Evolutionary conservation across 2,113 vertebrate genomes (phyloP), one percentile per base, ranked within the genome.

Genomic region (Baryphthengus martii): DNA sequence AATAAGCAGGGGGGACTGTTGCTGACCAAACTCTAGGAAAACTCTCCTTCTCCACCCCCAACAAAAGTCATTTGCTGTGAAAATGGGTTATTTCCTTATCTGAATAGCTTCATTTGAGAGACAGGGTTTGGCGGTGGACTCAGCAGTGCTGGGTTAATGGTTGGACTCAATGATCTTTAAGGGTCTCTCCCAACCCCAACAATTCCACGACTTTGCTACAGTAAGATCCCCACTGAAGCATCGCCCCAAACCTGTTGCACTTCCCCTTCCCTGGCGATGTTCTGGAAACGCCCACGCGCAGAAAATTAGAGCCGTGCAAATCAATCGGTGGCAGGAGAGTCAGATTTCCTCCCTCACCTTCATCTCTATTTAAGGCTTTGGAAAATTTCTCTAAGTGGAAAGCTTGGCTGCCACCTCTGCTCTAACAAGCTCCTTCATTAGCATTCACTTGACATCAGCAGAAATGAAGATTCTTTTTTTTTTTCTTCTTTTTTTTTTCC

Each of bases 251-350:
- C 15, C 28, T 29, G 45, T 7, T 5, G 24, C 47, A 9, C 25
- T 31, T 50, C 16, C n/a, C 31, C 20, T 58, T 56, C 24, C 42
- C 4, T 1, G 50, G 29, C 3, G 21, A 45, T 33, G 52, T 14
- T 42, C 61, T n/a, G 11, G 31, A 49, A 71, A 35, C 0, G 2
- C 21, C 6, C 26, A 5, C 1, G 1, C 9, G 21, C 7, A 78
- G 71, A 29, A 45, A 47, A 40, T 17, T 0, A 35, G 24, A 25
- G 35, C 17, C 3, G 0, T 5, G 31, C 20, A 11, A 42, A 61
- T 21, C 66, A 45, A 2, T 4, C 1, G 2, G 37, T 10, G 33
- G 33, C 40, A 45, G 29, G 68, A 70, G 9, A 0, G 66, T 42
- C 44, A 29, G 21, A 17, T 24, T 71, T 49, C 62, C 58, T 56